These are phyloP conservation scores for Ursus arctos DNA, from an alignment of 2,113 vertebrate species.

Conservation along the genomic window DNA sequence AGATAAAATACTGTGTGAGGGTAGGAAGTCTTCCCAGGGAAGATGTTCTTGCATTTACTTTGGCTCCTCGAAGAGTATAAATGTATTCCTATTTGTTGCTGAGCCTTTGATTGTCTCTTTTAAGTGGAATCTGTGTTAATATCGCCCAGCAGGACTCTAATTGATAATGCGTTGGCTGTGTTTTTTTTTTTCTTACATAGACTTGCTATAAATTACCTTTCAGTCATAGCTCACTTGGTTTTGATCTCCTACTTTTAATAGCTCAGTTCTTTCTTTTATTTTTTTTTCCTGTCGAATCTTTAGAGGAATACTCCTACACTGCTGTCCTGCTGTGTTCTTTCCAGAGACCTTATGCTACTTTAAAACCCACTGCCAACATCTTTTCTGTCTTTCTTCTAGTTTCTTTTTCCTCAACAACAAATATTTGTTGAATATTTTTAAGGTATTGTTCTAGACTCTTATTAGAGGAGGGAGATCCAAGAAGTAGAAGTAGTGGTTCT, in stretches of 20 bases:
- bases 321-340: conserved; percentile 45
- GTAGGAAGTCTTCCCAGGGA: conserved; percentile 61
- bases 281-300: conserved; percentile 46
- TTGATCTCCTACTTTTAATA: conserved; percentile 79
- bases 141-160: conserved; percentile 69
- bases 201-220: conserved; percentile 69
- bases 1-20: conserved; percentile 51
- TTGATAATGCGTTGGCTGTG: conserved; percentile 62
- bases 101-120: conserved; percentile 74
- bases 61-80: conserved; percentile 59
- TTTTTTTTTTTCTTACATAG: neutral
- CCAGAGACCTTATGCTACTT: conserved; percentile 55
- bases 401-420: conserved; percentile 54
- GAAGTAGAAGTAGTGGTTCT: conserved; percentile 32
- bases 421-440: conserved; percentile 62
- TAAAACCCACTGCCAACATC: conserved; percentile 21
- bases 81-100: conserved; percentile 72
- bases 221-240: conserved; percentile 66
- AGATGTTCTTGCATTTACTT: conserved; percentile 60
- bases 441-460: conserved; percentile 53
- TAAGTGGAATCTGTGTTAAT: conserved; percentile 67
- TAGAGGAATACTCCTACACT: conserved; percentile 18
- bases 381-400: conserved; percentile 54
- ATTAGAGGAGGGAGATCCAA: conserved; percentile 28
- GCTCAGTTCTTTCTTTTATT: conserved; percentile 66